A percentile compares a stretch with the other conserved stretches of the same genome.
Conservation (phyloP, 2,113 vertebrate genomes). For the Gambusia holbrooki region DNA sequence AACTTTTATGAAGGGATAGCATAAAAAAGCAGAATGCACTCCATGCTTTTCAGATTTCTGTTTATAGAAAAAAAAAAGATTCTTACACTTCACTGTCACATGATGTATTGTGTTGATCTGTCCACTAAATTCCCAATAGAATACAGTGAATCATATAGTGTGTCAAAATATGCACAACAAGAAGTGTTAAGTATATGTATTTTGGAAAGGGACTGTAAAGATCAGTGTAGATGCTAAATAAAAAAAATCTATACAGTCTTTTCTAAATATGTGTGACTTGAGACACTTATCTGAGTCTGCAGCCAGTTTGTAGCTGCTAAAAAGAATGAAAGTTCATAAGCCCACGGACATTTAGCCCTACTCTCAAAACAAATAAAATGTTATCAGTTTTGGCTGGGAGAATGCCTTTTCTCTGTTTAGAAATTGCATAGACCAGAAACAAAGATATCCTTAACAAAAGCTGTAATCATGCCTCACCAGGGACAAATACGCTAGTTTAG, state of each 20-base stretch:
- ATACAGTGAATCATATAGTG: neutral
- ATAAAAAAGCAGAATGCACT: neutral
- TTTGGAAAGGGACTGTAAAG: neutral
- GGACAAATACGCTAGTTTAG: constrained; percentile 6
- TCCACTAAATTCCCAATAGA: neutral
- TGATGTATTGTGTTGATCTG: neutral
- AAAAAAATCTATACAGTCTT: no score
- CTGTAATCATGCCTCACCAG: neutral
- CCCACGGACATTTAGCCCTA: neutral
- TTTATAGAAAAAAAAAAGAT: neutral
- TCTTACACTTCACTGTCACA: neutral
- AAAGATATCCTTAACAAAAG: neutral
- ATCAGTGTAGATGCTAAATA: neutral
- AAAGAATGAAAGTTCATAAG: neutral
- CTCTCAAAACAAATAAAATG: neutral
- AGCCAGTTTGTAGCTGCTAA: neutral
- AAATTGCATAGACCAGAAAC: neutral
- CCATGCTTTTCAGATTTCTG: neutral
- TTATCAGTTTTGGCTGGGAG: neutral
- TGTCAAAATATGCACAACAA: neutral
- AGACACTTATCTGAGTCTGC: no score
- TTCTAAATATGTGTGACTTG: neutral
- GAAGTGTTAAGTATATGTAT: neutral
- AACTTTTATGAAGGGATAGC: no score
- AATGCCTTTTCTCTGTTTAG: neutral